Base-by-base conservation (phyloP, 2,888 invertebrate species). In the Yponomeuta evonymella region DNA sequence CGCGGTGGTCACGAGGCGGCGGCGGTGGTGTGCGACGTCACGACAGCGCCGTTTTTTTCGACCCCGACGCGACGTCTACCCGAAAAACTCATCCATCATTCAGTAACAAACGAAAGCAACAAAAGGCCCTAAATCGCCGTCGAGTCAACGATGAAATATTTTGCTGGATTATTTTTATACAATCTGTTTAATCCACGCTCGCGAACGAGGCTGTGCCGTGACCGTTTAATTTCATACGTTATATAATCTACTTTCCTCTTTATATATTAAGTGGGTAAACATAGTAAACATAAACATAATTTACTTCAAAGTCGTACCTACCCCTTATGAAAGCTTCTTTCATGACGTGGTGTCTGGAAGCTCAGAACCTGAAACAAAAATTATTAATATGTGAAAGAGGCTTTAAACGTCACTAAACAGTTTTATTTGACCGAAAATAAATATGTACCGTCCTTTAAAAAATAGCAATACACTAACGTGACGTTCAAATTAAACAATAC, bases 1-100 rank as follows among this genome's bases (percentile, higher is more conserved):
- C 82, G 82, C 83, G 33, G 85, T 83, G 84, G 86, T 86, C 88
- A 85, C 85, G 84, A 77, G 75, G 77, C 76, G 77, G 84, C 85
- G 85, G 81, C 79, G 79, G 74, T 63, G 11, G 15, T 10, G 23
- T 12, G 36, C 36, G 51, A 15, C 62, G 12, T 51, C 48, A 64
- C 70, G 64, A 48, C 70, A 36, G 33, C 62, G 69, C 15, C n/a
- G 63, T 65, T 70, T 66, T 66, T 74, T 74, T 74, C 74, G 74
- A 74, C 75, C 73, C 70, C 30, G 36, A 43, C 62, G 74, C 73
- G 76, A 75, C 75, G 73, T 73, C 76, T 77, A 74, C 72, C 74
- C 74, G 43, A 76, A 78, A 79, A 82, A 78, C 77, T 80, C 80
- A 84, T 85, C 81, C 79, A 83, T 82, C 81, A 81, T 79, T 80